Evolutionary conservation across 1,140 invertebrate genomes (phyloP), one percentile per base, ranked within the genome.

Genomic region (Zaprionus camerounensis): DNA sequence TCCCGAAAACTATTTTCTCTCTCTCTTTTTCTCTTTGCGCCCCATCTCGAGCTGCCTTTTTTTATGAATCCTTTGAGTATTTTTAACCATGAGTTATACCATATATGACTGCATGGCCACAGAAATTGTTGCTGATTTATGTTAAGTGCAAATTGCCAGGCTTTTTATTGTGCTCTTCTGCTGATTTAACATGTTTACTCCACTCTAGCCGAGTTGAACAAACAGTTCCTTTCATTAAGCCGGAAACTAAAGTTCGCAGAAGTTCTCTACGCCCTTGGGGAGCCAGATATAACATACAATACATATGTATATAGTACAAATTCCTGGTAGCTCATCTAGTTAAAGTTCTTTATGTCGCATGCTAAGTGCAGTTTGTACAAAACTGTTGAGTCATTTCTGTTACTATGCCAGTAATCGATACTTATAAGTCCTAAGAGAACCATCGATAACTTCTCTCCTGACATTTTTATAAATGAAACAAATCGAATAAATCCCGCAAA

Each of bases 1-100:
- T 38, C 49, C 53, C 36, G 38, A 51, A 36, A 64, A 68, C 53
- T 63, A 58, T 69, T 73, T 73, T 17, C 7, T 46, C 41, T 46
- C 20, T 20, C 20, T 5, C 13, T 38, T 15, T 13, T 38, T 38
- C 13, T 38, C 5, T 38, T 38, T 38, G 36, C 4, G 36, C 12
- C 36, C 36, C 34, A 34, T 66, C 36, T 44, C 64, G 24, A 34
- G 53, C 15, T 17, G 67, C 31, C 57, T 56, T 22, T 69, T 82
- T 83, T 82, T 86, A 80, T 86, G 82, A 87, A 86, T 86, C 83
- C 83, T 88, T 86, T 86, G 84, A 80, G 83, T 83, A 87, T 74
- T 74, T 88, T 81, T 75, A 80, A 81, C 61, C 46, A 59, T 67
- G 76, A 82, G 67, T 87, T 87, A 71, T 82, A 82, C 58, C 69